These are phyloP conservation scores for Tupaia chinensis DNA, from an alignment of 2,113 vertebrate species.

Conservation along the genomic window DNA sequence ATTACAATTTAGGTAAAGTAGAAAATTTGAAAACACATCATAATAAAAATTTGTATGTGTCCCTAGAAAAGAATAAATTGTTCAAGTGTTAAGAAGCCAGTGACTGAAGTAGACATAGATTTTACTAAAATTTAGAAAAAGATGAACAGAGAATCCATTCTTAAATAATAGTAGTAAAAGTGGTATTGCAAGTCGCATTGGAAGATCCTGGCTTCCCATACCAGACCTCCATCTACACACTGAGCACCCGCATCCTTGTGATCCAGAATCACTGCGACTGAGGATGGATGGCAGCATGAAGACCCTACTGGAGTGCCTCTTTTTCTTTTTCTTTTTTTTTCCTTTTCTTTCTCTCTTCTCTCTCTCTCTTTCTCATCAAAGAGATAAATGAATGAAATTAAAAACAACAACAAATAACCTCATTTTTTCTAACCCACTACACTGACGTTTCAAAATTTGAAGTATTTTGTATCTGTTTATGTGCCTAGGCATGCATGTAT, in stretches of 20 bases:
- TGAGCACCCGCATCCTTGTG: too few relatives aligned
- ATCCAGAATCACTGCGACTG: too few relatives aligned
- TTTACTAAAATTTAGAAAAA: neutral
- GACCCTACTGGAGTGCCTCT: too few relatives aligned
- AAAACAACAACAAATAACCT: neutral
- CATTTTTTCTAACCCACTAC: neutral
- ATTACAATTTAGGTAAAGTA: neutral
- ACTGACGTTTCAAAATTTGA: neutral
- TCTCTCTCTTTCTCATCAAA: too few relatives aligned
- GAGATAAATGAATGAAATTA: neutral
- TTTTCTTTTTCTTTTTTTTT: too few relatives aligned
- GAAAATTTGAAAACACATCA: neutral
- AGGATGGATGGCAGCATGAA: too few relatives aligned
- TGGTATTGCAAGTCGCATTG: too few relatives aligned
- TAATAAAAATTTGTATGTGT: neutral
- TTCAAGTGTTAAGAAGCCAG: neutral
- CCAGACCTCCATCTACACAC: too few relatives aligned
- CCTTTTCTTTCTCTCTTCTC: too few relatives aligned
- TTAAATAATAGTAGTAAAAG: neutral
- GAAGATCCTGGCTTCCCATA: too few relatives aligned
- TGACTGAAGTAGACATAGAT: neutral
- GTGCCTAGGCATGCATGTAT: neutral
- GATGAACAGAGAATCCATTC: neutral
- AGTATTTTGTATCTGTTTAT: neutral
- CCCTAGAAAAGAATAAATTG: neutral